These are phyloP conservation scores for Sinhomidia bicolor DNA, from an alignment of 2,888 invertebrate genomes.

Conservation along the genomic window DNA sequence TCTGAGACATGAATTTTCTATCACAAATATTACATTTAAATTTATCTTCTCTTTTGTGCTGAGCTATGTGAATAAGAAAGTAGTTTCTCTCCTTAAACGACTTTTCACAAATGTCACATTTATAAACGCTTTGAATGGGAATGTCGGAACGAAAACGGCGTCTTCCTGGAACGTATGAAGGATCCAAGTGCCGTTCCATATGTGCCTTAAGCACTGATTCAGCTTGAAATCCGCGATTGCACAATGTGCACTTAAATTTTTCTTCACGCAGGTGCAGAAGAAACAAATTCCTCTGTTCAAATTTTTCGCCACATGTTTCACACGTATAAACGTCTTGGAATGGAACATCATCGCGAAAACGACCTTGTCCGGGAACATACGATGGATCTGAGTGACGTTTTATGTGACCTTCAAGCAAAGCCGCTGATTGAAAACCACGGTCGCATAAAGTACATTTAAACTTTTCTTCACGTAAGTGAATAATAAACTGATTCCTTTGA, in stretches of 20 bases:
- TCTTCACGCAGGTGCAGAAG: conserved; percentile 3
- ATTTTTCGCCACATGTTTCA: neutral
- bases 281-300: conserved; percentile 21
- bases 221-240: conserved; percentile 13
- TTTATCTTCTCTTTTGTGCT: conserved; percentile 26
- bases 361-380: conserved; percentile 1
- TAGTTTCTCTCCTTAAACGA: neutral
- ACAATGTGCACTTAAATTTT: conserved; percentile 38
- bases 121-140: conserved; percentile 28
- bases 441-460: neutral
- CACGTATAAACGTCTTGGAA: conserved; percentile 35
- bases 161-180: neutral
- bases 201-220: neutral
- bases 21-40: neutral
- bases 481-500: neutral
- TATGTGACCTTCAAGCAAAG: neutral
- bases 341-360: conserved; percentile 1
- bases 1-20: neutral
- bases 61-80: conserved; percentile 16
- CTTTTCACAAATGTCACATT: conserved; percentile 36
- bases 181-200: conserved; percentile 41
- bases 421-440: neutral
- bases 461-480: conserved; percentile 28
- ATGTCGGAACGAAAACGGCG: conserved; percentile 10
- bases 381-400: conserved; percentile 19